These are phyloP conservation scores for Athetis lepigone DNA, from an alignment of 2,888 invertebrate species.

Conservation along the genomic window DNA sequence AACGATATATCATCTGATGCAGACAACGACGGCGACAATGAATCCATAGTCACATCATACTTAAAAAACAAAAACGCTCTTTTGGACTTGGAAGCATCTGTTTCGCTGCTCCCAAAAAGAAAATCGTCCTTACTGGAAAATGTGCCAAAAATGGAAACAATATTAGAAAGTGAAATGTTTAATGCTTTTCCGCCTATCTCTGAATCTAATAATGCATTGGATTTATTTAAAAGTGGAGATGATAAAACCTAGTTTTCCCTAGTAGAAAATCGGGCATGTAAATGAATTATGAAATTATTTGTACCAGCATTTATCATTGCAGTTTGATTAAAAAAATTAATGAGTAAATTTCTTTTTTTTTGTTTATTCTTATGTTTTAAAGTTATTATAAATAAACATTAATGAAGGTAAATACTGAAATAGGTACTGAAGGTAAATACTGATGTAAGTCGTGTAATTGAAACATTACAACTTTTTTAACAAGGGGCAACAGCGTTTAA, in stretches of 20 bases:
- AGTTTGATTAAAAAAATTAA: conserved; percentile 35
- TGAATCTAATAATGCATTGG: conserved; percentile 46
- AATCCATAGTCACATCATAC: conserved; percentile 77
- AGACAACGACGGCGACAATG: conserved; percentile 67
- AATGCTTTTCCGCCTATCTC: conserved; percentile 61
- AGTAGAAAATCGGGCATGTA: conserved; percentile 27
- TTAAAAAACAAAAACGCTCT: conserved; percentile 71
- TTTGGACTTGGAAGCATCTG: conserved; percentile 67
- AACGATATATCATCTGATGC: conserved; percentile 66
- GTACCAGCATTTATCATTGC: conserved; percentile 14
- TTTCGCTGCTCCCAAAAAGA: conserved; percentile 70
- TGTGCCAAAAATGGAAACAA: conserved; percentile 80
- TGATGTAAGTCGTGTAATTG: too few species aligned
- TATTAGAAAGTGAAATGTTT: conserved; percentile 74
- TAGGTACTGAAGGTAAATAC: too few species aligned
- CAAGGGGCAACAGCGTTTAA: too few species aligned
- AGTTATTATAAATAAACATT: too few species aligned
- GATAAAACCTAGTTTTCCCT: conserved; percentile 26
- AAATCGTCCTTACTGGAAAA: conserved; percentile 73
- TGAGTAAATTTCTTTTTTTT: conserved; percentile 26
- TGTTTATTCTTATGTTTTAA: not conserved
- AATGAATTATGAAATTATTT: conserved; percentile 46
- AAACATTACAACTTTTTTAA: too few species aligned
- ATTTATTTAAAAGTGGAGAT: conserved; percentile 45
- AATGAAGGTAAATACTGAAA: too few species aligned